Evolutionary conservation across 2,113 vertebrate genomes (phyloP).

Genomic region (Mesocricetus auratus): DNA sequence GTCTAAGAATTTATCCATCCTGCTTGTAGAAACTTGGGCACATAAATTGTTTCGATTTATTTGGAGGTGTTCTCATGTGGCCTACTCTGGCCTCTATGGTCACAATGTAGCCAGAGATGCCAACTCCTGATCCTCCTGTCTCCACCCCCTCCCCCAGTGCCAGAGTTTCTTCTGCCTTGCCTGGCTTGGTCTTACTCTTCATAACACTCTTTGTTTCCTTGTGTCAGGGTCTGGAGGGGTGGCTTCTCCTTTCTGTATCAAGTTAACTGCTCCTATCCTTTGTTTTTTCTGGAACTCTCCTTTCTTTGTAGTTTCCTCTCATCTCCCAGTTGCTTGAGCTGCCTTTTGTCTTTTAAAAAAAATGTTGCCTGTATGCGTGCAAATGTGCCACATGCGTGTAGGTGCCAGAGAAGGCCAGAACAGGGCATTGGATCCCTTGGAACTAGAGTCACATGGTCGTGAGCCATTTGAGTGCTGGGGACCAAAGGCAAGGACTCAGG

Average conservation of each 20-base stretch:
- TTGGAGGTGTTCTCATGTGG: not conserved
- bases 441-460: not conserved
- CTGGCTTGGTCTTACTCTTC: not conserved
- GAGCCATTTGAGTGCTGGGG: not conserved
- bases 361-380: not conserved
- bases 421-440: no score
- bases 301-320: not conserved
- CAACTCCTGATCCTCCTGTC: not conserved
- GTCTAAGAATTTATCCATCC: not conserved
- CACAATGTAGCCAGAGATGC: not conserved
- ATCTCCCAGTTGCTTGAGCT: not conserved
- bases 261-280: not conserved
- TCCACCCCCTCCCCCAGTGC: not conserved
- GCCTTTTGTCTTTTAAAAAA: not conserved
- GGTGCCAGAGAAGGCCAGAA: not conserved
- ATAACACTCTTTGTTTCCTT: not conserved
- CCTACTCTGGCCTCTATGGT: not conserved
- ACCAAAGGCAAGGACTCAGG: no score
- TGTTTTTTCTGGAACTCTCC: not conserved
- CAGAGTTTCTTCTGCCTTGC: not conserved
- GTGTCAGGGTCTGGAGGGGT: not conserved
- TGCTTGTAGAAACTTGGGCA: not conserved
- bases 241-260: no score
- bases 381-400: not conserved
- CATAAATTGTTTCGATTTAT: not conserved